phyloP scores from a whole-genome alignment of 1,140 invertebrate species.

The Caenorhabditis inopinata region DNA sequence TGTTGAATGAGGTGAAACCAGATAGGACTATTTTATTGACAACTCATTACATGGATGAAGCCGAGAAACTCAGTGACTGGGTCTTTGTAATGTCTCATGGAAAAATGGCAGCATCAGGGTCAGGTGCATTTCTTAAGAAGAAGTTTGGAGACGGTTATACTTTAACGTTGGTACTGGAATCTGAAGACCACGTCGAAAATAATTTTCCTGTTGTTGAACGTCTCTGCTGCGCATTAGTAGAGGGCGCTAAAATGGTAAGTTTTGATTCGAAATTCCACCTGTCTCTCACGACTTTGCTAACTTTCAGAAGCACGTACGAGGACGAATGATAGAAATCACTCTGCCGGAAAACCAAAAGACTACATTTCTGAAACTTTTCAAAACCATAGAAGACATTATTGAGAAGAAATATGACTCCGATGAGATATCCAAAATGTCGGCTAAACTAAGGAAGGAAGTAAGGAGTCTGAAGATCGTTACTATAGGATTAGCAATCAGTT shows the following conservation, averaged over 20 bases:
- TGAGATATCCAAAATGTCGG: not conserved
- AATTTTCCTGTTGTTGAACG: not conserved
- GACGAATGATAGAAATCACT: constrained; percentile 46
- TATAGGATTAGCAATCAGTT: constrained; percentile 47
- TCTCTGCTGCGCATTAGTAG: not conserved
- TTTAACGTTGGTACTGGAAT: not conserved
- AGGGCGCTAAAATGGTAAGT: not conserved
- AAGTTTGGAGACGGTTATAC: constrained; percentile 27
- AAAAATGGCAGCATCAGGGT: constrained; percentile 72
- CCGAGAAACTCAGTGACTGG: constrained; percentile 79
- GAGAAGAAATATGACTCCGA: not conserved
- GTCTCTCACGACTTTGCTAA: too few species aligned
- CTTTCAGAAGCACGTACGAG: constrained; percentile 38
- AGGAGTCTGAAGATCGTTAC: constrained; percentile 20
- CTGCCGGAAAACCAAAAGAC: constrained; percentile 11
- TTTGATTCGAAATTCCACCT: too few species aligned
- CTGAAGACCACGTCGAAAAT: not conserved
- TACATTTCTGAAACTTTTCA: constrained; percentile 39
- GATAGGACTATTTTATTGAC: constrained; percentile 82
- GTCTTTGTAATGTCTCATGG: constrained; percentile 72
- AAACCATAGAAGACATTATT: constrained; percentile 8
- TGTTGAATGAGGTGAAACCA: constrained; percentile 68
- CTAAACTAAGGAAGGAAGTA: not conserved
- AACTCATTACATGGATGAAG: constrained; percentile 96
- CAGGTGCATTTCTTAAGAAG: constrained; percentile 73